phyloP scores from a whole-genome alignment of 1,140 invertebrate genomes.

The Brachionus rubens region DNA sequence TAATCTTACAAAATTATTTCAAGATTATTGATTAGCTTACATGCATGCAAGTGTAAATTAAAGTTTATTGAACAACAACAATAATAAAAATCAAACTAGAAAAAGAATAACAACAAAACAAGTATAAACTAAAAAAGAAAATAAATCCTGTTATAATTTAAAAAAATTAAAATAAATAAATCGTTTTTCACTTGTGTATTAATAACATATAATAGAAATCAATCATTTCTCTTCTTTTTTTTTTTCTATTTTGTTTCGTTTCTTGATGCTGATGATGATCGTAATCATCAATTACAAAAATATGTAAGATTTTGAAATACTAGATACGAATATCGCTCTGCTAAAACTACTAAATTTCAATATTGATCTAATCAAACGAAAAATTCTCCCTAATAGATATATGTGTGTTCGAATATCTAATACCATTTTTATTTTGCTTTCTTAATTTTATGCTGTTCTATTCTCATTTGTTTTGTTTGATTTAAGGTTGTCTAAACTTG shows the following conservation, averaged over 20 bases:
- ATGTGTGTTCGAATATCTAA: slow-evolving; percentile 16
- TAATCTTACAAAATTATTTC: slow-evolving; percentile 38
- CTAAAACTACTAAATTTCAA: slow-evolving; percentile 44
- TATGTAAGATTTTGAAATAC: slow-evolving; percentile 35
- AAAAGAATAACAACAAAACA: not conserved
- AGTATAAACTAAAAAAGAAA: not conserved
- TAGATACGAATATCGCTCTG: slow-evolving; percentile 38
- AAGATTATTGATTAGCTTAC: slow-evolving; percentile 44
- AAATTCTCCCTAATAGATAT: slow-evolving; percentile 2
- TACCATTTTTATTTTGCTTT: not conserved
- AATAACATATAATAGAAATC: slow-evolving; percentile 42
- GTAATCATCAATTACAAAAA: slow-evolving; percentile 45
- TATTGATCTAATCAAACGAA: slow-evolving; percentile 44
- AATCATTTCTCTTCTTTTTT: slow-evolving; percentile 26
- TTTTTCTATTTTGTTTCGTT: slow-evolving; percentile 10
- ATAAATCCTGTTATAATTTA: slow-evolving; percentile 38
- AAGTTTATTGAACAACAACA: slow-evolving; percentile 40
- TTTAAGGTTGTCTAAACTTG: slow-evolving; percentile 37
- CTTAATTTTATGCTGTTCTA: slow-evolving; percentile 30
- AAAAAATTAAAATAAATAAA: slow-evolving; percentile 44
- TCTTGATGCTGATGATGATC: slow-evolving; percentile 20
- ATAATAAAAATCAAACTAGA: not conserved
- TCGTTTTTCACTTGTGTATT: slow-evolving; percentile 45
- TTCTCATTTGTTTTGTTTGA: slow-evolving; percentile 19
- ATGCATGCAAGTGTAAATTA: slow-evolving; percentile 45